These are phyloP conservation scores for Quadroppia sp. DNA, from an alignment of 2,888 invertebrate species.

Conservation along the genomic window DNA sequence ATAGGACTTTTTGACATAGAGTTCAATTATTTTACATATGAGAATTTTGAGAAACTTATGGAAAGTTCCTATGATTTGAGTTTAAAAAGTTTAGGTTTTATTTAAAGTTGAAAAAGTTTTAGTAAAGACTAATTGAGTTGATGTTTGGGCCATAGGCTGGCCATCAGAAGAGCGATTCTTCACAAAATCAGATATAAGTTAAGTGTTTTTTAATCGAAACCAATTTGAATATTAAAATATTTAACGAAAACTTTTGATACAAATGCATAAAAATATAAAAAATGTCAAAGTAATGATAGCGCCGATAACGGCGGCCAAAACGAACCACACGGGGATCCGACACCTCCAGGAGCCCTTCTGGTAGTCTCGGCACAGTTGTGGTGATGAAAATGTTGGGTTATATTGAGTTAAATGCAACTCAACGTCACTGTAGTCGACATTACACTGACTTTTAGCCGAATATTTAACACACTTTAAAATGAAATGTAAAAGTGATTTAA, in stretches of 20 bases:
- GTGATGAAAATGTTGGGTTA: background rate
- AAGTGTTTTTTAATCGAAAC: background rate
- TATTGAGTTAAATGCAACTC: background rate
- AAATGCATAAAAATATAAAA: slow-evolving; percentile 26
- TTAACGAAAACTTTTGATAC: slow-evolving; percentile 13
- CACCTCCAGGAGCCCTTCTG: slow-evolving; percentile 32
- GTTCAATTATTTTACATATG: too few species aligned
- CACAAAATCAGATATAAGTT: too few species aligned
- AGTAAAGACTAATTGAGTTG: too few species aligned
- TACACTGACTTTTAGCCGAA: slow-evolving; percentile 21
- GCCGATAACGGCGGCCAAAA: background rate
- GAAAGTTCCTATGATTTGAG: too few species aligned
- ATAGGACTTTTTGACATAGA: too few species aligned
- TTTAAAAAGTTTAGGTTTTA: too few species aligned
- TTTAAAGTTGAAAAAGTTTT: too few species aligned
- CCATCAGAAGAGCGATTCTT: too few species aligned
- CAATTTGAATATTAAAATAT: background rate
- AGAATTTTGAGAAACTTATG: too few species aligned
- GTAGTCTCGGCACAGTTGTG: slow-evolving; percentile 30
- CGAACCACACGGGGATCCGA: slow-evolving; percentile 29
- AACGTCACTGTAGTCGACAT: slow-evolving; percentile 24
- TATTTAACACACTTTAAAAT: slow-evolving; percentile 22
- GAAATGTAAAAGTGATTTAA: background rate
- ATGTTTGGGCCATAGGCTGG: too few species aligned
- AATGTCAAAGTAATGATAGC: slow-evolving; percentile 11